Percentiles rank a stretch among this genome's conserved stretches.
Conservation (phyloP, 92 coral and sea anemone genomes). For the Virgularia gustaviana region DNA sequence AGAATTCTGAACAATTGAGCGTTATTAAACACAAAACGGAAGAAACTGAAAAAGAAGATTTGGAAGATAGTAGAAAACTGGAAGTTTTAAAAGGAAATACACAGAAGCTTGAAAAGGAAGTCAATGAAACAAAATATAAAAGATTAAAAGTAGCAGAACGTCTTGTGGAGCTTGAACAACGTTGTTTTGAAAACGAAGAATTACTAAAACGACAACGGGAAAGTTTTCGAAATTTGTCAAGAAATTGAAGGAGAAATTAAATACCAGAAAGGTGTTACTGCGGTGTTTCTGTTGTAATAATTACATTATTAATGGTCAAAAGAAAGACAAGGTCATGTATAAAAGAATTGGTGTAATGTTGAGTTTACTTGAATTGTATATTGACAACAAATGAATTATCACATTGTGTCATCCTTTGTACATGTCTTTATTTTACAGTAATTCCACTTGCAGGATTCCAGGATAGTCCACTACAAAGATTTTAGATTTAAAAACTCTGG, state of each 20-base stretch:
- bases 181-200: neutral
- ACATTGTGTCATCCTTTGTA: too few relatives aligned
- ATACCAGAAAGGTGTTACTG: too few relatives aligned
- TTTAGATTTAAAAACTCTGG: too few relatives aligned
- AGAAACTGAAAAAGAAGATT: conserved; percentile 8
- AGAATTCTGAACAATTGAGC: conserved; percentile 2
- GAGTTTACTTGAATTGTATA: too few relatives aligned
- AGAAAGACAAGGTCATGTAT: too few relatives aligned
- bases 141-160: neutral
- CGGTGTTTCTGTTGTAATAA: too few relatives aligned
- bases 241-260: conserved; percentile 1
- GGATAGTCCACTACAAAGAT: too few relatives aligned
- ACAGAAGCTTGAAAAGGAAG: neutral
- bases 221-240: neutral
- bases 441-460: too few relatives aligned
- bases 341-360: too few relatives aligned
- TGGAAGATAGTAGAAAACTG: conserved; percentile 1
- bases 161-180: neutral
- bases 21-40: conserved; percentile 7
- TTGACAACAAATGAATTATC: too few relatives aligned
- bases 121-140: neutral
- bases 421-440: too few relatives aligned
- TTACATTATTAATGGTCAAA: too few relatives aligned
- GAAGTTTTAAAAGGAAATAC: conserved; percentile 11
- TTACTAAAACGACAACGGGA: neutral